Evolutionary conservation across 1,140 invertebrate species (phyloP), one percentile per base, ranked within the genome.

Genomic region (Temnothorax nylanderi): DNA sequence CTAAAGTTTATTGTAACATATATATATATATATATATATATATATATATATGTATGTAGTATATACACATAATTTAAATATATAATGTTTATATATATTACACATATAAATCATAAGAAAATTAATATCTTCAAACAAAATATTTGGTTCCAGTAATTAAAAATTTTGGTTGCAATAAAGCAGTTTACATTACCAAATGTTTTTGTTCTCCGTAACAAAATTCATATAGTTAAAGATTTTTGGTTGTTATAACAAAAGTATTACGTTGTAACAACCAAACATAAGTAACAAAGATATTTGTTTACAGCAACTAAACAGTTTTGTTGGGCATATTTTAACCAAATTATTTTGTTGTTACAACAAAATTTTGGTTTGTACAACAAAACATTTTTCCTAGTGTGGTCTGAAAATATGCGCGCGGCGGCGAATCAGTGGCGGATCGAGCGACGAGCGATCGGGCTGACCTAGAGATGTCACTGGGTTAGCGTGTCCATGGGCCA

Each of bases 401-500:
- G 44, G 26, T 75, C 74, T 64, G 82, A 77, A 78, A 47, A 65
- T 56, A 67, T 18, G 16, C 37, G 21, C 37, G 21, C 16, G 21
- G 13, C 10, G 13, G 21, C 11, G 64, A 67, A 44, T 37, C 60
- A 51, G 26, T 32, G 26, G 51, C 37, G 54, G 21, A 60, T 44
- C 54, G 32, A 72, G 80, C 32, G 26, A 56, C 71, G 56, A 49
- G 18, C 34, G 49, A 75, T 80, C 56, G 16, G 64, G 85, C 78
- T 94, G 94, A 94, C 93, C 94, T 94, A 94, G 94, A 94, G 93
- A 92, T 93, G 94, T 94, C 93, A 94, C 92, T 93, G 91, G 93
- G 93, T 92, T 94, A 93, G 93, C 94, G 94, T 94, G 94, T 86
- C 91, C 92, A 92, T 88, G 87, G 91, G 92, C 93, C 93, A 94